Evolutionary conservation across 2,797 vertebrate genomes (phyloP).

Genomic region (Leptatherina wallacei): DNA sequence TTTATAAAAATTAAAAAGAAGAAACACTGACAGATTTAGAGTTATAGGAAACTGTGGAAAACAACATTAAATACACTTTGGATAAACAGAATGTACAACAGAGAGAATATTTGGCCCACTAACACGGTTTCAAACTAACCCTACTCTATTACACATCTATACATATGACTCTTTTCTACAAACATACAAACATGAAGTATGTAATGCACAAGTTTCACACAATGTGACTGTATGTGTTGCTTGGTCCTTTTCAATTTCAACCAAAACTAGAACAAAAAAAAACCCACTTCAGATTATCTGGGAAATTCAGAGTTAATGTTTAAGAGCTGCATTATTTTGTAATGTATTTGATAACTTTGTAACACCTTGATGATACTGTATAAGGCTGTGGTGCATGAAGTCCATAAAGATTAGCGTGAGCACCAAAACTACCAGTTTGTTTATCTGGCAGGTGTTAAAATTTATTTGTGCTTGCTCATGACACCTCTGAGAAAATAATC

Average conservation of each 20-base stretch:
- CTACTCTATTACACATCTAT: conserved; percentile 72
- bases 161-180: conserved; percentile 67
- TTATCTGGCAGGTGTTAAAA: conserved; percentile 22
- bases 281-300: conserved; percentile 26
- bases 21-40: conserved; percentile 39
- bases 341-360: conserved; percentile 15
- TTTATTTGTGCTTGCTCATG: conserved; percentile 75
- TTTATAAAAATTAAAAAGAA: conserved; percentile 62
- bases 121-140: conserved; percentile 52
- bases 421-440: conserved; percentile 13
- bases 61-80: conserved; percentile 74
- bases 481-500: conserved; percentile 79
- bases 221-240: conserved; percentile 33
- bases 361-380: neutral
- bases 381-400: conserved; percentile 33
- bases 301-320: conserved; percentile 24
- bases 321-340: conserved; percentile 20
- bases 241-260: conserved; percentile 22
- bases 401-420: conserved; percentile 18
- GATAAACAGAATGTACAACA: conserved; percentile 76
- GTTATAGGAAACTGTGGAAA: conserved; percentile 58
- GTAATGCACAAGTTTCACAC: conserved; percentile 59
- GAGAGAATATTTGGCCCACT: conserved; percentile 41
- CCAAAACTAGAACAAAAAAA: neutral
- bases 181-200: conserved; percentile 57